Base-by-base conservation (phyloP, 2,113 vertebrate genomes). In the Syngnathus floridae region DNA sequence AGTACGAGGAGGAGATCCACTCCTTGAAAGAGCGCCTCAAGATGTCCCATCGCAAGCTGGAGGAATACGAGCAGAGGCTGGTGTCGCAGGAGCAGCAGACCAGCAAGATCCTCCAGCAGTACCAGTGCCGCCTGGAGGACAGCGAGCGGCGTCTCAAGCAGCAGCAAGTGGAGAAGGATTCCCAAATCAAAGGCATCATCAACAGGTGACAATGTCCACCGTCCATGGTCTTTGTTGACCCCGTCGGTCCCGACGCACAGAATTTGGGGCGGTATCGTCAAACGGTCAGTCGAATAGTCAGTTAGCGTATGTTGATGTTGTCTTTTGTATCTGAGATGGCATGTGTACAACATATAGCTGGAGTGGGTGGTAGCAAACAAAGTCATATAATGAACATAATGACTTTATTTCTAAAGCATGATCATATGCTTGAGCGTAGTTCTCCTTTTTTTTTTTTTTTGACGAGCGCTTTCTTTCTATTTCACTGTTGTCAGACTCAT, bases 151-250 rank as follows among this genome's bases (percentile, higher is more conserved):
- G 94, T 19, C 92, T 98, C 17, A 86, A 94, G 66, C 93, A 93
- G 88, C 95, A 97, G 84, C 96, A 98, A 83, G 26, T 92, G 48
- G 96, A 98, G 84, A 98, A 98, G 84, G 96, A 98, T 82, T 92
- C 88, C 0, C 95, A 97, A 90, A 97, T 98, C 88, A 97, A 97
- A 90, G 95, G 95, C 91, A 98, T 97, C 91, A 95, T 98, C 75
- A 94, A 86, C 94, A 97, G 95, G 95, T 95, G 73, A 85, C 45
- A 60, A 31, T 13, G n/a, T 14, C 36, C 19, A 43, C 7, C 21
- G 21, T 43, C 64, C 35, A 58, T 22, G 38, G 14, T 31, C 2
- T 51, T 13, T 35, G 14, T 65, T 31, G 48, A 46, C 54, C 45
- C 13, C 3, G 51, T 17, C 46, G 19, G 14, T 26, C 66, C 14